Evolutionary conservation across 2,797 vertebrate genomes (phyloP).

Genomic region (Cottoperca gobio): DNA sequence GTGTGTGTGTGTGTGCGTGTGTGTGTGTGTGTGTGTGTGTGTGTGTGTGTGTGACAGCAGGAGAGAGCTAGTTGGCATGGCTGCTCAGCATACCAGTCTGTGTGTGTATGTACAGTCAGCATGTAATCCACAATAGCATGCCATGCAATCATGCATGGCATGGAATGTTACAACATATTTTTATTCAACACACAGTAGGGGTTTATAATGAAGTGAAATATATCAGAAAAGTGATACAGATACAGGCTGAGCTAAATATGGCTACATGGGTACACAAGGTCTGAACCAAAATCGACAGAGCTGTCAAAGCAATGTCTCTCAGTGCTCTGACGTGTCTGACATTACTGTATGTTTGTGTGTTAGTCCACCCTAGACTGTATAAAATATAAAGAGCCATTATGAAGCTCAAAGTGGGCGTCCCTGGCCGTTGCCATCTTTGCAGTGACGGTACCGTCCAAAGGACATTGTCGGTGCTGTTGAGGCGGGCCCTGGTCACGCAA

Average conservation of each 20-base stretch:
- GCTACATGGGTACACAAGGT: neutral
- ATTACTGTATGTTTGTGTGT: neutral
- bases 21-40: constrained; percentile 46
- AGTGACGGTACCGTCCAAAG: too few species aligned
- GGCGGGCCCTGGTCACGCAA: too few species aligned
- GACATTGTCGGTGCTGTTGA: too few species aligned
- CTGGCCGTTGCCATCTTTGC: too few species aligned
- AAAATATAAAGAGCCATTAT: too few species aligned
- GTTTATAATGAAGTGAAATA: neutral
- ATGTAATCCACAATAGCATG: constrained; percentile 27
- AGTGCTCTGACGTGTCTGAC: neutral
- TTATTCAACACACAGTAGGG: constrained; percentile 18
- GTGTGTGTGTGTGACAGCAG: constrained; percentile 49
- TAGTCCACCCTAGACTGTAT: too few species aligned
- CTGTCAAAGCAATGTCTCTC: neutral
- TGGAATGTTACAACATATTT: constrained; percentile 12
- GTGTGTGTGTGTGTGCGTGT: constrained; percentile 52
- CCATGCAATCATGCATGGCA: constrained; percentile 5
- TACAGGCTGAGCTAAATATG: neutral
- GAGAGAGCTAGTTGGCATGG: constrained; percentile 47
- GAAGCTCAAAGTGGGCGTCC: too few species aligned
- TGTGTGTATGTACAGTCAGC: constrained; percentile 31
- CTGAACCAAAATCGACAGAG: neutral
- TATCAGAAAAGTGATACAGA: neutral
- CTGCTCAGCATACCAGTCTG: constrained; percentile 52